phyloP scores from a whole-genome alignment of 2,888 invertebrate species.

The Belgica antarctica region DNA sequence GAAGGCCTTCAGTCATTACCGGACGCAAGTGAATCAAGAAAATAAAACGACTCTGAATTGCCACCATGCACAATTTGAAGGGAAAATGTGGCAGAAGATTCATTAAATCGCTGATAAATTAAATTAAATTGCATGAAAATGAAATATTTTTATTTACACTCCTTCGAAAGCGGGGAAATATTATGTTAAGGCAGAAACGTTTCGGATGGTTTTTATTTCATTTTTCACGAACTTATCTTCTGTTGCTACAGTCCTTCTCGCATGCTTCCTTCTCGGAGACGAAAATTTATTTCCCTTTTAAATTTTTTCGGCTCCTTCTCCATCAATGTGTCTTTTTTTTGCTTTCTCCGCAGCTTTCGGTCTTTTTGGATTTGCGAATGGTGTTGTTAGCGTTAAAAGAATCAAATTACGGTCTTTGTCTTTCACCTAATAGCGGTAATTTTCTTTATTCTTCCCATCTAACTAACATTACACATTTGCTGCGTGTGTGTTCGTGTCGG shows the following conservation, averaged over 20 bases:
- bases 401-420: slow-evolving; percentile 31
- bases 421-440: slow-evolving; percentile 3
- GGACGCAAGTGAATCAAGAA: background rate
- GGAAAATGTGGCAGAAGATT: slow-evolving; percentile 2
- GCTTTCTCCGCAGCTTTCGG: background rate
- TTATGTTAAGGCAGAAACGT: background rate
- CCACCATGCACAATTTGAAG: background rate
- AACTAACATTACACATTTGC: too few species aligned
- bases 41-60: background rate
- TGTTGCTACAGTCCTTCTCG: background rate
- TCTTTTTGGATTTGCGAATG: background rate
- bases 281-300: background rate
- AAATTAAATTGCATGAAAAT: slow-evolving; percentile 42
- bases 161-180: background rate
- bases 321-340: background rate
- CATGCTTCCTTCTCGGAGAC: background rate
- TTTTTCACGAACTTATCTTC: background rate
- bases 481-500: too few species aligned
- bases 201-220: background rate
- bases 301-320: too few species aligned
- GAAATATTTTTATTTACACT: slow-evolving; percentile 39
- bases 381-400: background rate
- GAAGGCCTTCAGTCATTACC: background rate
- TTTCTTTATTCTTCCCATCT: slow-evolving; percentile 1
- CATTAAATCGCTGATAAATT: slow-evolving; percentile 36